Evolutionary conservation across 1,140 invertebrate species (phyloP).

Genomic region (Bombus superbus): DNA sequence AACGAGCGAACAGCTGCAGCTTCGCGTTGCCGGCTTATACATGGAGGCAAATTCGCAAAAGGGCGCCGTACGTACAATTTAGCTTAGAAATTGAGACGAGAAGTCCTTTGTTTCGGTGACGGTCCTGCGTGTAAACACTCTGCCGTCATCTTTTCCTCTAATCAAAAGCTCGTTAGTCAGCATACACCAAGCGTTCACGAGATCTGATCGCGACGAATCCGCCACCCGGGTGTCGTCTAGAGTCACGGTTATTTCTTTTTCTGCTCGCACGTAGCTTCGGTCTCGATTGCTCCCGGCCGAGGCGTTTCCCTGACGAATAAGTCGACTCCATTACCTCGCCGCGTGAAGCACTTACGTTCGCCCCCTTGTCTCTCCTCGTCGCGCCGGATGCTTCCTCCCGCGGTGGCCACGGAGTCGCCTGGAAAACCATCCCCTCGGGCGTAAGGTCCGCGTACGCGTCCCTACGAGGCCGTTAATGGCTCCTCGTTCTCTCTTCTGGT

Average conservation of each 20-base stretch:
- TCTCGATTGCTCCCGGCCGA: slow-evolving; percentile 54
- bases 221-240: slow-evolving; percentile 23
- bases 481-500: slow-evolving; percentile 35
- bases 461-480: slow-evolving; percentile 56
- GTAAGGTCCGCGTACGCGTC: slow-evolving; percentile 54
- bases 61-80: no score
- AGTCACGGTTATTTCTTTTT: neutral
- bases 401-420: slow-evolving; percentile 5
- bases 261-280: neutral
- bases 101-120: no score
- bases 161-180: slow-evolving; percentile 62
- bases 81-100: no score
- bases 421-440: slow-evolving; percentile 60
- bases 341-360: slow-evolving; percentile 65
- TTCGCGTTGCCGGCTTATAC: no score
- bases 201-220: slow-evolving; percentile 22
- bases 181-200: slow-evolving; percentile 35
- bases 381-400: slow-evolving; percentile 3
- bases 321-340: slow-evolving; percentile 69
- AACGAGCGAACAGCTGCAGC: neutral
- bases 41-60: neutral
- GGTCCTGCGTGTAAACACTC: neutral
- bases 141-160: neutral
- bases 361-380: slow-evolving; percentile 10
- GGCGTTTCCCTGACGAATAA: slow-evolving; percentile 65